Conservation (phyloP, 1,140 invertebrate genomes). For the Pseudomyrmex concolor region DNA sequence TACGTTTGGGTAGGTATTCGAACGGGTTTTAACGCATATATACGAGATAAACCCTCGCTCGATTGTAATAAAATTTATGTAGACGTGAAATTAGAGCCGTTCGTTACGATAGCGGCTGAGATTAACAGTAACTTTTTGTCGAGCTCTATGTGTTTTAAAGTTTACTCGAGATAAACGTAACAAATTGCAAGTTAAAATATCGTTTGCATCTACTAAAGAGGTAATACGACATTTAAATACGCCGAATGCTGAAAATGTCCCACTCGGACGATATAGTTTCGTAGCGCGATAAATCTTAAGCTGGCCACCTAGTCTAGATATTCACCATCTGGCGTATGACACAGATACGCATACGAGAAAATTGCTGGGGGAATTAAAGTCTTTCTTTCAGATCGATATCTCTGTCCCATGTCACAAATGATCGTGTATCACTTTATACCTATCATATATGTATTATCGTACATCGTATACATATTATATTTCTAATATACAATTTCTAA, state of each 20-base stretch:
- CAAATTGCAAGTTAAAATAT: slow-evolving; percentile 14
- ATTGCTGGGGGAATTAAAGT: slow-evolving; percentile 46
- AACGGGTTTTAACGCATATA: not conserved
- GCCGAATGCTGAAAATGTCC: slow-evolving; percentile 2
- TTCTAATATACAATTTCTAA: too few relatives aligned
- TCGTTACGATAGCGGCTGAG: not conserved
- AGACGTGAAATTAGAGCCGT: slow-evolving; percentile 3
- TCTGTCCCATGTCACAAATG: slow-evolving; percentile 1
- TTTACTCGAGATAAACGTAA: not conserved
- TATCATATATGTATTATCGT: not conserved
- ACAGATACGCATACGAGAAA: slow-evolving; percentile 20
- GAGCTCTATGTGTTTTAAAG: not conserved
- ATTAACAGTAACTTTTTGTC: not conserved
- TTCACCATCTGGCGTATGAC: slow-evolving; percentile 44
- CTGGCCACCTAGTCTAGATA: slow-evolving; percentile 7
- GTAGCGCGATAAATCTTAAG: slow-evolving; percentile 41
- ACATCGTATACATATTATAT: not conserved
- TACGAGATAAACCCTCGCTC: not conserved
- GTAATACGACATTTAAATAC: slow-evolving; percentile 17
- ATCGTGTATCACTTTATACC: not conserved
- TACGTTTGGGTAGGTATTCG: not conserved
- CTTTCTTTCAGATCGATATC: slow-evolving; percentile 30
- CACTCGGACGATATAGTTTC: slow-evolving; percentile 33
- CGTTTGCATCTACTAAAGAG: slow-evolving; percentile 4
- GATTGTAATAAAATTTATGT: not conserved